phyloP scores from a whole-genome alignment of 2,113 vertebrate genomes.

The Hippocampus guttulatus region DNA sequence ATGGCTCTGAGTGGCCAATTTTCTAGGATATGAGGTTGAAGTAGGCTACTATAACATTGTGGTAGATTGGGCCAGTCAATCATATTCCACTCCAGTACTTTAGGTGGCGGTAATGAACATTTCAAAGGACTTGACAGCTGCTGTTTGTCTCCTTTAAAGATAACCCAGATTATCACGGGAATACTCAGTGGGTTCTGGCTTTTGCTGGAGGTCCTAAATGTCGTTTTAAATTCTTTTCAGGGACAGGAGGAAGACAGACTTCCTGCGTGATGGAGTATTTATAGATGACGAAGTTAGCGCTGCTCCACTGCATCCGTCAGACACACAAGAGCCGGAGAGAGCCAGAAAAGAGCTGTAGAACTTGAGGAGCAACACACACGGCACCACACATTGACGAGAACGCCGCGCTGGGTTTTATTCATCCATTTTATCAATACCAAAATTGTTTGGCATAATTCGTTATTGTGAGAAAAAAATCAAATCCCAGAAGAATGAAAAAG shows the following conservation, averaged over 20 bases:
- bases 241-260: slow-evolving; percentile 4
- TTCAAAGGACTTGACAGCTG: not conserved
- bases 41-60: too few relatives aligned
- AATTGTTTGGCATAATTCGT: too few relatives aligned
- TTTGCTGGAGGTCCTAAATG: not conserved
- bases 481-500: too few relatives aligned
- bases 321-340: not conserved
- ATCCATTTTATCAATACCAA: too few relatives aligned
- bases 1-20: too few relatives aligned
- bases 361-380: slow-evolving; percentile 1
- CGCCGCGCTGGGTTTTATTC: not conserved
- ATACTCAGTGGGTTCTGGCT: not conserved
- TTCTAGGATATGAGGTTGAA: too few relatives aligned
- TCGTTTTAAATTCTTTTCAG: not conserved
- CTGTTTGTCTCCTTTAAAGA: not conserved
- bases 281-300: slow-evolving; percentile 53
- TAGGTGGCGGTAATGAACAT: not conserved
- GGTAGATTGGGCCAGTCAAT: not conserved
- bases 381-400: not conserved
- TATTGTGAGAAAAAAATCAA: too few relatives aligned
- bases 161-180: not conserved
- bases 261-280: slow-evolving; percentile 48
- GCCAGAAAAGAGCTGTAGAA: not conserved
- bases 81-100: not conserved
- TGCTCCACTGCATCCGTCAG: slow-evolving; percentile 48